Conservation (phyloP, 2,113 vertebrate genomes). For the Paraplagusia blochii region DNA sequence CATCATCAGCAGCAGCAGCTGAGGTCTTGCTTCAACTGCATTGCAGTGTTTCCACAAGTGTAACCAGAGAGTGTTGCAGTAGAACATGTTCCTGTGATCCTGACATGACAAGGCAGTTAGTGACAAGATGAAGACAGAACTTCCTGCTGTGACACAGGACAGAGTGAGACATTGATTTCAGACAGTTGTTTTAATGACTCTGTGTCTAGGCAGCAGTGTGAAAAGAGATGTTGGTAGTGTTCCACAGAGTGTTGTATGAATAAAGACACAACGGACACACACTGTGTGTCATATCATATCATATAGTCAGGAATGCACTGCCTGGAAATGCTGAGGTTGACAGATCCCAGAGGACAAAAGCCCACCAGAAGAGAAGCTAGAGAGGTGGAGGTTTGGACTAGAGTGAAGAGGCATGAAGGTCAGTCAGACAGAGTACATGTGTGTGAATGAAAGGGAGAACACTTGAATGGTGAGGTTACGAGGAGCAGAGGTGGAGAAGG, state of each 20-base stretch:
- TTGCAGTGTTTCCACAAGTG: slow-evolving; percentile 72
- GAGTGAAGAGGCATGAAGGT: no score
- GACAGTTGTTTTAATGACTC: slow-evolving; percentile 8
- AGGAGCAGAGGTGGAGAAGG: no score
- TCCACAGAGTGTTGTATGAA: slow-evolving; percentile 18
- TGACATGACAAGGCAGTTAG: slow-evolving; percentile 29
- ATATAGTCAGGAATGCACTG: no score
- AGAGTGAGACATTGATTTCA: slow-evolving; percentile 3
- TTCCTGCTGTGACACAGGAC: background rate
- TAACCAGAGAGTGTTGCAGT: slow-evolving; percentile 55
- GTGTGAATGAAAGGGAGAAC: no score
- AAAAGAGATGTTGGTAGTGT: slow-evolving; percentile 26
- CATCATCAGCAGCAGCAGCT: slow-evolving; percentile 13
- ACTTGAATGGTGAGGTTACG: no score
- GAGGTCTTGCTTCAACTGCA: slow-evolving; percentile 60
- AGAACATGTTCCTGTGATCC: slow-evolving; percentile 28
- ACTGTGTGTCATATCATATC: slow-evolving; percentile 19
- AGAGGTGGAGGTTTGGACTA: no score
- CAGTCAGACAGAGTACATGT: no score
- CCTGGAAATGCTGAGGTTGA: no score
- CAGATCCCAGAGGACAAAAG: no score
- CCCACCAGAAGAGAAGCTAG: no score
- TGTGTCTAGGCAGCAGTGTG: slow-evolving; percentile 1
- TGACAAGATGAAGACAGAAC: slow-evolving; percentile 50
- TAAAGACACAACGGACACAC: slow-evolving; percentile 22